Evolutionary conservation across 1,140 invertebrate genomes (phyloP).

Genomic region (Anastatus disparis): DNA sequence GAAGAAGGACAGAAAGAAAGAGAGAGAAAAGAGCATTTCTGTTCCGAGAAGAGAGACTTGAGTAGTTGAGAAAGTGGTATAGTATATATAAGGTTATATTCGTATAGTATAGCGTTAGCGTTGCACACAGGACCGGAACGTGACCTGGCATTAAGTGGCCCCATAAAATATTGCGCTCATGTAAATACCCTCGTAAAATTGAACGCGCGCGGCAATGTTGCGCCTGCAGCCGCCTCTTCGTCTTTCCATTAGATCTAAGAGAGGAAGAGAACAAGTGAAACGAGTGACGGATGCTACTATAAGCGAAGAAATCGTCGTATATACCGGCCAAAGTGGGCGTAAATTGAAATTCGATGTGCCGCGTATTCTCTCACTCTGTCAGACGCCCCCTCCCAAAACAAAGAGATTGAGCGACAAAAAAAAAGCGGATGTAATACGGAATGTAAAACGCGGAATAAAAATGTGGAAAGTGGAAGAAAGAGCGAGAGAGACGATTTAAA

Average conservation of each 20-base stretch:
- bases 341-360: constrained; percentile 53
- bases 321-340: constrained; percentile 24
- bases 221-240: constrained; percentile 12
- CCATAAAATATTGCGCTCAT: constrained; percentile 62
- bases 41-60: constrained; percentile 23
- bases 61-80: background rate
- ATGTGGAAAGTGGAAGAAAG: too few species aligned
- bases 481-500: too few species aligned
- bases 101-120: background rate
- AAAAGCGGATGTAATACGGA: too few species aligned
- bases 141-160: constrained; percentile 63
- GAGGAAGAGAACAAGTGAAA: background rate
- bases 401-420: too few species aligned
- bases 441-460: too few species aligned
- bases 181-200: constrained; percentile 64
- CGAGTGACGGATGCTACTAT: background rate
- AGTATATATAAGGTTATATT: too few species aligned
- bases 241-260: constrained; percentile 19
- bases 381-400: too few species aligned
- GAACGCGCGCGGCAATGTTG: constrained; percentile 49
- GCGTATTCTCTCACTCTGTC: too few species aligned
- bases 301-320: background rate
- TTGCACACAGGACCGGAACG: constrained; percentile 53
- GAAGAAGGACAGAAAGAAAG: too few species aligned
- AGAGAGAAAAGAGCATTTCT: background rate